Percentiles rank a stretch among this genome's conserved stretches.
Evolutionary conservation across 2,113 vertebrate species (phyloP).

Genomic region (Columbina picui): DNA sequence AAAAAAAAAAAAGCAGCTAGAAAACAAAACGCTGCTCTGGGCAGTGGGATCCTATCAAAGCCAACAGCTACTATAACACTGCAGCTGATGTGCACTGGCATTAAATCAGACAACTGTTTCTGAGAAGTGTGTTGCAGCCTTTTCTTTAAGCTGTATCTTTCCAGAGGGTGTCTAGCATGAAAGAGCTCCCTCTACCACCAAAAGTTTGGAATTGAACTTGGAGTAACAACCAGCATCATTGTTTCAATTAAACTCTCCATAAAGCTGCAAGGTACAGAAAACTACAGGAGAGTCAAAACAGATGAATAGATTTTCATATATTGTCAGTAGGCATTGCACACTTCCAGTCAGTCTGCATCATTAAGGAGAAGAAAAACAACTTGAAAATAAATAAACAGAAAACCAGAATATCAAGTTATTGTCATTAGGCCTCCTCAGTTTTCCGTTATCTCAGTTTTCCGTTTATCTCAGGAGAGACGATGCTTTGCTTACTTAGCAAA

Average conservation of each 20-base stretch:
- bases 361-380: background rate
- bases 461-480: background rate
- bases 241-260: background rate
- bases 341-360: background rate
- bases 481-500: background rate
- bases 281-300: background rate
- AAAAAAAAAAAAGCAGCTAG: background rate
- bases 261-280: background rate
- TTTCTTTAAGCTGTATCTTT: background rate
- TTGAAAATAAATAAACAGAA: background rate
- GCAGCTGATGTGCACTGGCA: background rate
- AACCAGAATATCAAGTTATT: background rate
- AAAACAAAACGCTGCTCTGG: background rate
- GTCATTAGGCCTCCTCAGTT: background rate
- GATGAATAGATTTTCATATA: background rate
- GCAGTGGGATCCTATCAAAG: background rate
- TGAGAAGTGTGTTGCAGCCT: background rate
- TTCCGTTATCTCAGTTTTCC: background rate
- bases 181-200: slow-evolving; percentile 63
- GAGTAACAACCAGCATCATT: background rate
- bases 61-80: background rate
- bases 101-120: background rate
- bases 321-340: background rate
- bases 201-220: background rate
- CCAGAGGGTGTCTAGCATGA: background rate